Evolutionary conservation across 2,888 invertebrate species (phyloP), one percentile per base, ranked within the genome.

Genomic region (Torymus aiolomorphi): DNA sequence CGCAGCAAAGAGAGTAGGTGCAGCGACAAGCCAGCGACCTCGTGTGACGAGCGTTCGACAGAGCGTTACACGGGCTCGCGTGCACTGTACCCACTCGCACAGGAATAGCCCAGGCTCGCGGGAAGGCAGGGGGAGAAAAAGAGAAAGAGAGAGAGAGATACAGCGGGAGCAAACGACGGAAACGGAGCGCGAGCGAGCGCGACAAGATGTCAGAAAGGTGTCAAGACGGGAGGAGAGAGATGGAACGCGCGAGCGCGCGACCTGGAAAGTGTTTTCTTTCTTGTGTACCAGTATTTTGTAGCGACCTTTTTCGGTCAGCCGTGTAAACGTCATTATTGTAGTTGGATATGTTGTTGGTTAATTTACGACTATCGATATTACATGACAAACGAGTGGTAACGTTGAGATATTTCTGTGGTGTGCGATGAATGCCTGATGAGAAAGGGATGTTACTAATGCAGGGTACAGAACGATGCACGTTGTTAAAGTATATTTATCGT

Each of bases 261-360:
- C 18, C 5, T 12, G 54, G n/a, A 67, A 78, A 78, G 67, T 78
- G 56, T 78, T 78, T 73, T 78, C 73, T 54, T 78, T 78, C 24
- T 67, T 20, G 52, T 20, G 52, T 51, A 12, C 11, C n/a, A 16
- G 31, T 66, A 66, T 77, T 77, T 73, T 8, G 5, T 69, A 73
- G 16, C 57, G 78, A 51, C 42, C 63, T 66, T 80, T 75, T 24
- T 72, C 66, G 20, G 49, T 31, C 18, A 56, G 16, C 20, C 18
- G 16, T n/a, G 14, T 2, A 54, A 24, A 18, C n/a, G 4, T 10
- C 13, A n/a, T 63, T 20, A 24, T 31, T 31, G 31, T 31, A 31
- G 2, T 31, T 31, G 8, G 31, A 31, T 31, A 31, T 31, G 31
- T 31, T 8, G 31, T 31, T 31, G 31, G 31, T 31, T 31, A 31